Evolutionary conservation across 2,888 invertebrate species (phyloP).

Genomic region (Pyralis farinalis): DNA sequence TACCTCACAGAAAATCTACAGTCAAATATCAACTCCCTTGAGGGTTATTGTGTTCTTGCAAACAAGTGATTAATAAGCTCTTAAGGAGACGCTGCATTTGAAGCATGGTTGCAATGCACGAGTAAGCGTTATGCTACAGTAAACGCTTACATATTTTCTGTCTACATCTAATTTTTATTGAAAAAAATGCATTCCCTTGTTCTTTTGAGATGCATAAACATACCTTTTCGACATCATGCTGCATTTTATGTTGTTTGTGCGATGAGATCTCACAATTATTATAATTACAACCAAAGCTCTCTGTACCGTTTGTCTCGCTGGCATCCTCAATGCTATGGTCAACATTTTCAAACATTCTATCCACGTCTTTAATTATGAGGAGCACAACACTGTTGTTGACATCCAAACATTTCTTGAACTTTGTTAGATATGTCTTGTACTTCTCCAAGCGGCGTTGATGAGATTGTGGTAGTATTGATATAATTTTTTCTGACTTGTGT

Average conservation of each 20-base stretch:
- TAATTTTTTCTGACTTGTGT: conserved; percentile 87
- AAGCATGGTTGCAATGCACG: too few species aligned
- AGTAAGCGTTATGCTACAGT: too few species aligned
- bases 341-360: conserved; percentile 91
- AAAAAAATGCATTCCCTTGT: background rate
- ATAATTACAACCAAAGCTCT: conserved; percentile 63
- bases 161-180: too few species aligned
- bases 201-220: conserved; percentile 2
- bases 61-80: too few species aligned
- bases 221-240: conserved; percentile 75
- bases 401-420: conserved; percentile 89
- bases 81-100: too few species aligned
- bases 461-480: conserved; percentile 85
- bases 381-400: conserved; percentile 85
- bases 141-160: too few species aligned
- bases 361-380: conserved; percentile 88
- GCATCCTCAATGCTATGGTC: conserved; percentile 45
- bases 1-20: too few species aligned
- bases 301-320: conserved; percentile 47
- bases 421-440: conserved; percentile 88
- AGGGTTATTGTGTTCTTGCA: too few species aligned
- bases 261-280: conserved; percentile 60
- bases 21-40: too few species aligned
- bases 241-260: conserved; percentile 69
- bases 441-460: conserved; percentile 89